These are phyloP conservation scores for Maniola hyperantus DNA, from an alignment of 2,888 invertebrate species.

Conservation along the genomic window DNA sequence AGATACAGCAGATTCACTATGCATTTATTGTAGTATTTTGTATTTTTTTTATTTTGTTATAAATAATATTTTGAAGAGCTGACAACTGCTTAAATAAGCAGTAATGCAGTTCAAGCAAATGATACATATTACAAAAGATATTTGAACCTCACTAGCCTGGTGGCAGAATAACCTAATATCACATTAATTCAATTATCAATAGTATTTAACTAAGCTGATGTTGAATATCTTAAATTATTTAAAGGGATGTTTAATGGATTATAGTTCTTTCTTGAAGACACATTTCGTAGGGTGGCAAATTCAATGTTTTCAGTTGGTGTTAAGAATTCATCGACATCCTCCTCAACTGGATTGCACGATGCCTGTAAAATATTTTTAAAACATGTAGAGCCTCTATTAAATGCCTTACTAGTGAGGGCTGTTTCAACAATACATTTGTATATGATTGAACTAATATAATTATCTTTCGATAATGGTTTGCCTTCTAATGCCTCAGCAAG, in stretches of 20 bases:
- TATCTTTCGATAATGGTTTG: constrained; percentile 54
- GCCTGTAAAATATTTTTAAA: constrained; percentile 48
- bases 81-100: no score
- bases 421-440: constrained; percentile 66
- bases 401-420: constrained; percentile 59
- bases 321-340: constrained; percentile 47
- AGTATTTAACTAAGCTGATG: constrained; percentile 1
- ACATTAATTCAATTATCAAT: not conserved
- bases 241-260: constrained; percentile 65
- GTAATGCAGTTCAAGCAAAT: no score
- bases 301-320: constrained; percentile 53
- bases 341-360: constrained; percentile 50
- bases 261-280: constrained; percentile 55
- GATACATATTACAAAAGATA: no score
- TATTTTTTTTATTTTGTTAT: no score
- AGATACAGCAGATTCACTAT: no score
- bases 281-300: constrained; percentile 50
- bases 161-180: not conserved
- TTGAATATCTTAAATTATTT: constrained; percentile 48
- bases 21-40: no score
- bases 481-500: constrained; percentile 72
- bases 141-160: no score
- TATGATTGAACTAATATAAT: constrained; percentile 47
- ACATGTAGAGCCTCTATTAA: constrained; percentile 50
- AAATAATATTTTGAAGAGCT: no score